A percentile compares a stretch with the other conserved stretches of the same genome.
Evolutionary conservation across 2,113 vertebrate genomes (phyloP).

Genomic region (Acanthochromis polyacanthus): DNA sequence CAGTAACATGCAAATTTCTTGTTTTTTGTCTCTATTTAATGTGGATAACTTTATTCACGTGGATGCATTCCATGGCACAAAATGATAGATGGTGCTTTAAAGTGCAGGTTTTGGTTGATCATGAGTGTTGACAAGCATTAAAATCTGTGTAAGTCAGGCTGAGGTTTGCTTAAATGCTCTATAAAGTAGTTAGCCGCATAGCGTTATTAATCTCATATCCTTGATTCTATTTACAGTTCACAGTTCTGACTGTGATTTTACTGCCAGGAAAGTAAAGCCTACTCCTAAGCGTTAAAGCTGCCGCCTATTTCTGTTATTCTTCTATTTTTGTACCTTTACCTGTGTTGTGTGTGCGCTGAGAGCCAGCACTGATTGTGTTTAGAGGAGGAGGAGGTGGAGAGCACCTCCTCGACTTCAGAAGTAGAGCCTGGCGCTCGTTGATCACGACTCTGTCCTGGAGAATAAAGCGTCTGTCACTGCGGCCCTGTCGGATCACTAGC

Average conservation of each 20-base stretch:
- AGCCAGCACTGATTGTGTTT: slow-evolving; percentile 47
- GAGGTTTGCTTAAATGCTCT: not conserved
- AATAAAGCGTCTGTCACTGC: slow-evolving; percentile 65
- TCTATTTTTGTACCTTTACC: slow-evolving; percentile 40
- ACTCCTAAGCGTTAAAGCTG: slow-evolving; percentile 23
- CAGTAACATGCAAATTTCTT: too few species aligned
- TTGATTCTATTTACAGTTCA: slow-evolving; percentile 34
- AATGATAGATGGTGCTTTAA: not conserved
- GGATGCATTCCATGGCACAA: not conserved
- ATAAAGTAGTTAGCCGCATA: not conserved
- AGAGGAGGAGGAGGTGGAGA: slow-evolving; percentile 42
- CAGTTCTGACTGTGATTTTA: slow-evolving; percentile 18
- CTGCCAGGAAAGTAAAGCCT: slow-evolving; percentile 36
- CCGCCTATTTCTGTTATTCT: slow-evolving; percentile 20
- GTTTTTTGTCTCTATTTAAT: not conserved
- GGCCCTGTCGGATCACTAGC: slow-evolving; percentile 62
- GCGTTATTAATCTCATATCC: not conserved
- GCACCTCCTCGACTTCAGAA: slow-evolving; percentile 42
- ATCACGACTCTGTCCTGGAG: slow-evolving; percentile 52
- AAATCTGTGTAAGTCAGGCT: not conserved
- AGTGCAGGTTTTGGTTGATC: slow-evolving; percentile 5
- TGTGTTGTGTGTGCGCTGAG: slow-evolving; percentile 19
- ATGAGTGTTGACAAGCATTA: not conserved
- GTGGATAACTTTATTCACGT: not conserved
- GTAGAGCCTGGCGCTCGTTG: slow-evolving; percentile 17